A percentile compares a stretch with the other conserved stretches of the same genome.
phyloP scores from a whole-genome alignment of 2,113 vertebrate genomes.

The Diadophis punctatus region DNA sequence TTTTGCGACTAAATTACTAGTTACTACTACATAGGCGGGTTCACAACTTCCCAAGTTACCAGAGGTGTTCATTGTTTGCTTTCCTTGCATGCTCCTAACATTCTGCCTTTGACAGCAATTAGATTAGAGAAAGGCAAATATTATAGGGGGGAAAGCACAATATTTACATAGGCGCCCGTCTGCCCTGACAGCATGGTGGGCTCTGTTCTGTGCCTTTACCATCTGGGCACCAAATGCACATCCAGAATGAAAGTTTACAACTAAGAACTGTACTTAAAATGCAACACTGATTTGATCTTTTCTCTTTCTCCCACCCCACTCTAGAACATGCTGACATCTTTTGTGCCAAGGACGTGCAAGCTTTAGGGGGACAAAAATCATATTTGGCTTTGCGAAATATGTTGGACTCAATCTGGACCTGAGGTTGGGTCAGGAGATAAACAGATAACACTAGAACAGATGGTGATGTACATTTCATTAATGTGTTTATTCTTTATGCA shows the following conservation, averaged over 20 bases:
- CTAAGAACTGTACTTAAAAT: constrained; percentile 50
- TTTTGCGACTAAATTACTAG: constrained; percentile 49
- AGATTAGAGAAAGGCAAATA: constrained; percentile 70
- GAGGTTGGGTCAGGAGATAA: not conserved
- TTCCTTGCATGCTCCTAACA: constrained; percentile 45
- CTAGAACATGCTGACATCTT: not conserved
- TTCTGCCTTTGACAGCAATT: constrained; percentile 74
- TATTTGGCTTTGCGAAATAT: not conserved
- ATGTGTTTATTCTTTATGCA: not conserved
- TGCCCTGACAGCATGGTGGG: constrained; percentile 72
- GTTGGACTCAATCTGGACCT: not conserved
- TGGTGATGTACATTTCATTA: not conserved
- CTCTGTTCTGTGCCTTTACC: constrained; percentile 68
- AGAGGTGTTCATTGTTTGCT: constrained; percentile 61
- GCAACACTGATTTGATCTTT: constrained; percentile 1
- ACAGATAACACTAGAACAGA: not conserved
- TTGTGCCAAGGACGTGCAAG: not conserved
- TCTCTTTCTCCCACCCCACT: not conserved
- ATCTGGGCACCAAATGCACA: constrained; percentile 70
- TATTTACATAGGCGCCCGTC: constrained; percentile 72
- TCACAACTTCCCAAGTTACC: constrained; percentile 39
- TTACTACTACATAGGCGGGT: constrained; percentile 32
- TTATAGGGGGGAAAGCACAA: constrained; percentile 72
- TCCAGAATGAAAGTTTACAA: constrained; percentile 67
- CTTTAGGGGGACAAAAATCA: not conserved